phyloP scores from a whole-genome alignment of 2,113 vertebrate genomes.

The Cranoglanis bouderius region DNA sequence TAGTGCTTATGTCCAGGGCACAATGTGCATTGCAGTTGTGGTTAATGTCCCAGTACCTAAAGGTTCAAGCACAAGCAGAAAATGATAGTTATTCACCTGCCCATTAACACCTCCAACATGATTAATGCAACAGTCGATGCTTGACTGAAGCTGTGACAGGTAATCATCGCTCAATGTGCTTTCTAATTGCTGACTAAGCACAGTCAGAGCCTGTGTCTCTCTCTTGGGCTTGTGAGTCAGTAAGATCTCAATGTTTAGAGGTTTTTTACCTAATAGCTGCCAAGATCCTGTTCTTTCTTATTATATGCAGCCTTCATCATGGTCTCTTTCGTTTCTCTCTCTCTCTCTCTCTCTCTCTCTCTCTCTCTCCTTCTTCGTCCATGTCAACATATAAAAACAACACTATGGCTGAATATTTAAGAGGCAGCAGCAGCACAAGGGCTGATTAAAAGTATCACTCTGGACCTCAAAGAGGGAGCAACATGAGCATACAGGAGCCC shows the following conservation, averaged over 20 bases:
- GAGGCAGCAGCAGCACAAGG: background rate
- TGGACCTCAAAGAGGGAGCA: conserved; percentile 10
- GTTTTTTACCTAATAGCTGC: conserved; percentile 13
- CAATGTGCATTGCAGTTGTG: conserved; percentile 1
- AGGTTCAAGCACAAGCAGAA: conserved; percentile 22
- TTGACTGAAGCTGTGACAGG: conserved; percentile 28
- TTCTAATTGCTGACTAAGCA: conserved; percentile 42
- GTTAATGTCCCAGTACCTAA: conserved; percentile 7
- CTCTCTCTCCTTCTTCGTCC: background rate
- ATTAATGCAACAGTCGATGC: conserved; percentile 41
- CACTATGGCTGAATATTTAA: conserved; percentile 29
- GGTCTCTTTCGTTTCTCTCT: background rate
- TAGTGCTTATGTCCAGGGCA: background rate
- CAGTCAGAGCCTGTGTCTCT: background rate
- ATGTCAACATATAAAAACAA: conserved; percentile 1
- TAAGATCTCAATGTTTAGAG: background rate
- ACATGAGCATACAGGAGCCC: conserved; percentile 3
- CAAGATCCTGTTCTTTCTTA: background rate
- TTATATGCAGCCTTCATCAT: conserved; percentile 8
- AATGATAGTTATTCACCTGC: conserved; percentile 29
- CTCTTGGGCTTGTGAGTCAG: background rate
- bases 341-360: background rate
- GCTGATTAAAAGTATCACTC: conserved; percentile 32
- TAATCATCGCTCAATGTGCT: conserved; percentile 34
- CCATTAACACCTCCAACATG: conserved; percentile 27